These are phyloP conservation scores for Clepsis dumicolana DNA, from an alignment of 2,888 invertebrate genomes.

Conservation along the genomic window DNA sequence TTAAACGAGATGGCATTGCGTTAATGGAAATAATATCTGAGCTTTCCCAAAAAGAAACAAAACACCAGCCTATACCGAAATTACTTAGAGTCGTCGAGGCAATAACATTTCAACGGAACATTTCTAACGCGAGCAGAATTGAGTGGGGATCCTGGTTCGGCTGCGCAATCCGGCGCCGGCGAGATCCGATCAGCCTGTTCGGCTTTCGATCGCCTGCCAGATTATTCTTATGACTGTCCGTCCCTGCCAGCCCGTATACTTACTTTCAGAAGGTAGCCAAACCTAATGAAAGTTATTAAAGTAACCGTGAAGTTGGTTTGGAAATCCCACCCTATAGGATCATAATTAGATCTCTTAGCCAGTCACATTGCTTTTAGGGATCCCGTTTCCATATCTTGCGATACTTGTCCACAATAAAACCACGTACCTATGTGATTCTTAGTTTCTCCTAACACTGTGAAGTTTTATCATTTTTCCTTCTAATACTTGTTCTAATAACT, in stretches of 20 bases:
- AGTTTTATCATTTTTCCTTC: background rate
- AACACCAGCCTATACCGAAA: constrained; percentile 11
- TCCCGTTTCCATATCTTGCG: no score
- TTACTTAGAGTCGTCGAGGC: constrained; percentile 16
- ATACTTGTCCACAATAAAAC: no score
- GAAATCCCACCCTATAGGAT: no score
- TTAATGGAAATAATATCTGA: background rate
- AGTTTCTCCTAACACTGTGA: no score
- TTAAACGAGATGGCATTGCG: background rate
- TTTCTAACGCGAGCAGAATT: constrained; percentile 43
- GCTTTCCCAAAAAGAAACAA: background rate
- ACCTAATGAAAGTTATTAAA: background rate
- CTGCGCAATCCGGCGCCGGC: constrained; percentile 44
- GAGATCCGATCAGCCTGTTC: constrained; percentile 58
- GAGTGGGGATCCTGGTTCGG: constrained; percentile 52
- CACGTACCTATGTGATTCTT: no score
- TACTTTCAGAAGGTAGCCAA: background rate
- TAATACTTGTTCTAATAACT: background rate
- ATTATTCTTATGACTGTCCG: constrained; percentile 1
- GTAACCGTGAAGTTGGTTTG: background rate
- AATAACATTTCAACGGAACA: constrained; percentile 38
- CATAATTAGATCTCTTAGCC: no score
- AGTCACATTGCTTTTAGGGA: no score
- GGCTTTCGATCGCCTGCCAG: constrained; percentile 5
- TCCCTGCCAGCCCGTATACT: background rate